Evolutionary conservation across 2,797 vertebrate species (phyloP), one percentile per base, ranked within the genome.

Genomic region (Pantherophis vulpinus): DNA sequence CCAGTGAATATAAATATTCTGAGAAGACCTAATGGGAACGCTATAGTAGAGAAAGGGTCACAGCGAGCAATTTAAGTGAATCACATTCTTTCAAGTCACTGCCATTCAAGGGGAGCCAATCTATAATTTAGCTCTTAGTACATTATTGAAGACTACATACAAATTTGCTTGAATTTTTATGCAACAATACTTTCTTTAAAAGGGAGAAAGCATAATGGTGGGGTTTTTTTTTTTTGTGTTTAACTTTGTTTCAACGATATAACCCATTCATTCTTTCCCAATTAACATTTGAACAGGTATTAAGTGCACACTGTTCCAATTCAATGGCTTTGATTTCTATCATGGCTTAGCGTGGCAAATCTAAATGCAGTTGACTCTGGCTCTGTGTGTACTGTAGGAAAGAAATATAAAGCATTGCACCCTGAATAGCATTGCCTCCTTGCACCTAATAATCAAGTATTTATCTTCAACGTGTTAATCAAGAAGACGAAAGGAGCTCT

Each of bases 371-470:
- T 86, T 96, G 93, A 13, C 63, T 89, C 61, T 74, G 87, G 89
- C 93, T 94, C 96, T 96, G 94, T 96, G 59, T 93, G 93, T 93
- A 92, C 95, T 93, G 93, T 93, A 92, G 95, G 11, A 47, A 93
- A 95, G 94, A 88, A 93, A 47, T 93, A 51, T 93, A 96, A 91
- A 96, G 93, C 94, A 91, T 87, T 93, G 42, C 86, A 93, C 37
- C 2, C 9, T 58, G 93, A 96, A 96, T 93, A 94, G 27, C 47
- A 86, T 70, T 95, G 93, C 92, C 95, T 94, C 88, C 91, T 83
- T 63, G 91, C 91, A 87, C 20, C n/a, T 37, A 92, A 51, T 10
- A 58, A 89, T 60, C 56, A 86, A 92, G 58, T 29, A n/a, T 54
- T 89, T 89, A 13, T 47, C 58, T 89, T 61, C 10, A 92, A 47